phyloP scores from a whole-genome alignment of 2,888 invertebrate species.

The Embidobia sp. region DNA sequence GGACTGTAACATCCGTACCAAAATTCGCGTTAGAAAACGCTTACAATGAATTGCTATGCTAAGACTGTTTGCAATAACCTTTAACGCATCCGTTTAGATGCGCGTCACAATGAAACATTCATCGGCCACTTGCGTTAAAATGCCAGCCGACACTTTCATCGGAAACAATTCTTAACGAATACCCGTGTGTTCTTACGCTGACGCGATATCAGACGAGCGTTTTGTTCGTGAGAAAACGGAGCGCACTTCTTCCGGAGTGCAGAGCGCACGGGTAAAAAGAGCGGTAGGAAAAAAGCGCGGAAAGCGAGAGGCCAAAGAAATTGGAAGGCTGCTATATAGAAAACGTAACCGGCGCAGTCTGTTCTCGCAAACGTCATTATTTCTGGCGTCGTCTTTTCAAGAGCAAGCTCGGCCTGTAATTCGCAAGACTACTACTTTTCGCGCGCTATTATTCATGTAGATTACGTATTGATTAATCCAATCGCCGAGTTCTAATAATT shows the following conservation, averaged over 20 bases:
- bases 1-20: no score
- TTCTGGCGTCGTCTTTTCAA: slow-evolving; percentile 16
- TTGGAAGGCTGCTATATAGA: not conserved
- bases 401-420: slow-evolving; percentile 6
- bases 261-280: not conserved
- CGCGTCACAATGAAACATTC: no score
- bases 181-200: no score
- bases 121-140: no score
- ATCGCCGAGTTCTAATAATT: slow-evolving; percentile 36
- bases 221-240: slow-evolving; percentile 5
- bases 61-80: no score
- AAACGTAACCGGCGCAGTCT: slow-evolving; percentile 4
- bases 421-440: slow-evolving; percentile 5
- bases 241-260: not conserved
- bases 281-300: not conserved
- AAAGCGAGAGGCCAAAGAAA: not conserved
- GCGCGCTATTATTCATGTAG: slow-evolving; percentile 42
- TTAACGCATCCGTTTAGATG: no score
- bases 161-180: no score
- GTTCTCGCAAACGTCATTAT: slow-evolving; percentile 33
- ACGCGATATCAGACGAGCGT: slow-evolving; percentile 27
- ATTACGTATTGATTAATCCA: slow-evolving; percentile 45
- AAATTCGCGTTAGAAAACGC: no score
- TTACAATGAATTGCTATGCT: no score
- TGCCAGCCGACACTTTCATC: no score